A percentile compares a stretch with the other conserved stretches of the same genome.
phyloP scores from a whole-genome alignment of 2,113 vertebrate genomes.

The Myocastor coypus region DNA sequence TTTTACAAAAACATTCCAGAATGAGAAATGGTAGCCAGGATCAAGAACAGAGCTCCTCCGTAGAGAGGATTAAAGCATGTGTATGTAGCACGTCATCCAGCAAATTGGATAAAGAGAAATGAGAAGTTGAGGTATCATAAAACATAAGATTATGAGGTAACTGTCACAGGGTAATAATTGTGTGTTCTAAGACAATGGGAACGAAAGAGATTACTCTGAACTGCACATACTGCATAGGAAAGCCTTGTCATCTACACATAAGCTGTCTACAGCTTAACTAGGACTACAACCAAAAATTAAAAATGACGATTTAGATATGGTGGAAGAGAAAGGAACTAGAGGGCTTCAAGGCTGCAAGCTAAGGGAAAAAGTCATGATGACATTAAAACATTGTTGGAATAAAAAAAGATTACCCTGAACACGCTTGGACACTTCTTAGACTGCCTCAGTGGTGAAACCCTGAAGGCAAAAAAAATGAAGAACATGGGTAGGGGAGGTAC shows the following conservation, averaged over 20 bases:
- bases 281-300: not conserved
- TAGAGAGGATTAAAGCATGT: not conserved
- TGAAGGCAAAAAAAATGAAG: not conserved
- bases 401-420: not conserved
- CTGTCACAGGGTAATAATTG: not conserved
- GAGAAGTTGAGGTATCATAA: not conserved
- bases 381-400: not conserved
- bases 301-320: not conserved
- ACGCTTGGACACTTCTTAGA: not conserved
- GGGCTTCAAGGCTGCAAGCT: not conserved
- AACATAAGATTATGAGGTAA: constrained; percentile 38
- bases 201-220: not conserved
- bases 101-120: not conserved
- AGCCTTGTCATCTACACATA: not conserved
- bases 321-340: constrained; percentile 12
- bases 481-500: not conserved
- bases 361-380: not conserved
- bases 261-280: not conserved
- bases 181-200: constrained; percentile 5
- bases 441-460: not conserved
- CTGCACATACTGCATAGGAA: not conserved
- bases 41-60: not conserved
- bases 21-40: not conserved
- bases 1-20: constrained; percentile 28
- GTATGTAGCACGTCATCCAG: too few species aligned